Conservation (phyloP, 2,888 invertebrate genomes). For the Limenitis camilla region DNA sequence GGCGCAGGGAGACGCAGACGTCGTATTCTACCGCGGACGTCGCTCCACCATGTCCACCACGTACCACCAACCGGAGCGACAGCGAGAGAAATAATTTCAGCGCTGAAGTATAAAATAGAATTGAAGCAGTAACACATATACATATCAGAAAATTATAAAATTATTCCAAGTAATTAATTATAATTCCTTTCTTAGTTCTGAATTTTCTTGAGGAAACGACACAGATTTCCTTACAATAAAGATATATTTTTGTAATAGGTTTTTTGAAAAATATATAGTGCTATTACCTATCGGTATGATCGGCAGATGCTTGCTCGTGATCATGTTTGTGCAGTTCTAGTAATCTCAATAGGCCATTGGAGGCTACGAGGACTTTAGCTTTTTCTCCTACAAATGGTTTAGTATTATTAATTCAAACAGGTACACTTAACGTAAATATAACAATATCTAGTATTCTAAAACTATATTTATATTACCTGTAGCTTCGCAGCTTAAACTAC, state of each 20-base stretch:
- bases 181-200: not conserved
- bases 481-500: conserved; percentile 69
- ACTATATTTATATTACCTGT: conserved; percentile 41
- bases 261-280: too few species aligned
- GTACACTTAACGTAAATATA: too few species aligned
- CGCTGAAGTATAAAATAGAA: conserved; percentile 14
- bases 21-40: conserved; percentile 37
- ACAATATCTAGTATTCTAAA: not conserved
- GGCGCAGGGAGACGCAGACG: conserved; percentile 24
- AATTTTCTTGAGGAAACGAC: too few species aligned
- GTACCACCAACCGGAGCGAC: conserved; percentile 37
- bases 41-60: conserved; percentile 59
- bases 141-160: not conserved
- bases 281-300: conserved; percentile 15
- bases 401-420: conserved; percentile 3
- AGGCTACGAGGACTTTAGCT: conserved; percentile 78
- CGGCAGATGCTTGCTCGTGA: conserved; percentile 28
- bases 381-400: conserved; percentile 56
- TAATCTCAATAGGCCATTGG: conserved; percentile 75
- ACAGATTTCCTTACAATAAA: too few species aligned
- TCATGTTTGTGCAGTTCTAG: conserved; percentile 77
- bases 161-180: not conserved
- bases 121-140: not conserved
- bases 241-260: too few species aligned
- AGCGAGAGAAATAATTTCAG: conserved; percentile 39